Percentiles rank a stretch among this genome's conserved stretches.
Conservation (phyloP, 2,113 vertebrate species). For the Onychorhynchus coronatus region DNA sequence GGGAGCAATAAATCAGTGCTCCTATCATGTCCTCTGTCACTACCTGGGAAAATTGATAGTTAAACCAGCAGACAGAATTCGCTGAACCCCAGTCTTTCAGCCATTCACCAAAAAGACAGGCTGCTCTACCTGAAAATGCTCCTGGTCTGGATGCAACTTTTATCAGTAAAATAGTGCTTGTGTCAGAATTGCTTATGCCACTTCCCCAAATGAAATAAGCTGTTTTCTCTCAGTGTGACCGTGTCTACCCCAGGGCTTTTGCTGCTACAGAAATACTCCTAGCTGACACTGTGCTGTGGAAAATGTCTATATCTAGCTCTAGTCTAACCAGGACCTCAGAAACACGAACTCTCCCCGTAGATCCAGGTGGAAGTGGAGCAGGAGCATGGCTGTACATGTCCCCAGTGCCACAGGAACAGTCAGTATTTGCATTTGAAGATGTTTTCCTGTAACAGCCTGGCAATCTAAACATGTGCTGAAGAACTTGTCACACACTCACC, state of each 20-base stretch:
- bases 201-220: not conserved
- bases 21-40: constrained; percentile 13
- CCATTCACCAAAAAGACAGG: not conserved
- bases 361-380: not conserved
- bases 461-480: not conserved
- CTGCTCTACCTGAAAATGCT: not conserved
- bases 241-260: not conserved
- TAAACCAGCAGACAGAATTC: constrained; percentile 19
- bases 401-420: not conserved
- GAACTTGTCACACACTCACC: not conserved
- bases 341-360: not conserved
- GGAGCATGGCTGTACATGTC: not conserved
- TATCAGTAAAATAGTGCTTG: not conserved
- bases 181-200: not conserved
- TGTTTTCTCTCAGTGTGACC: not conserved
- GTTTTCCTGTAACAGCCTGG: not conserved
- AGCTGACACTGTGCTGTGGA: not conserved
- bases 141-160: not conserved
- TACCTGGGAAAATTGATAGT: constrained; percentile 22
- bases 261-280: not conserved
- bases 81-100: not conserved
- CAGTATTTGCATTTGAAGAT: not conserved
- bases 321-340: not conserved
- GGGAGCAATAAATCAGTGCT: not conserved
- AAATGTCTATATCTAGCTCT: not conserved